Evolutionary conservation across 1,140 invertebrate species (phyloP).

Genomic region (Arctopsyche grandis): DNA sequence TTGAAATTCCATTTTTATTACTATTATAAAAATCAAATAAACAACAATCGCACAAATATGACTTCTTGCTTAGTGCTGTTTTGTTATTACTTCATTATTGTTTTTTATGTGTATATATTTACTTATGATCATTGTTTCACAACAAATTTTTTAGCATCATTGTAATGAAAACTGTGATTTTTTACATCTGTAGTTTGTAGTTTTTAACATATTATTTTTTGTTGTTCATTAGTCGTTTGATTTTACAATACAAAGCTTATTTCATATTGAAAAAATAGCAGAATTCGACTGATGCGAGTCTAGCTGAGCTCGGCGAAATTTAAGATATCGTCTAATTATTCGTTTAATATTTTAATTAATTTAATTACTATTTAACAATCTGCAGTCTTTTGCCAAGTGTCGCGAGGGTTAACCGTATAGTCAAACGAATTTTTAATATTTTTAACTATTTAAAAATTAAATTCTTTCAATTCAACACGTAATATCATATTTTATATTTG

Average conservation of each 20-base stretch:
- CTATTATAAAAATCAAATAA: neutral
- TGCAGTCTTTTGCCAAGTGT: too few species aligned
- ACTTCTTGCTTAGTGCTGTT: neutral
- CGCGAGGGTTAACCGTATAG: too few species aligned
- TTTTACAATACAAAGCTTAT: slow-evolving; percentile 17
- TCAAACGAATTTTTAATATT: too few species aligned
- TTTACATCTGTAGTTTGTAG: slow-evolving; percentile 3
- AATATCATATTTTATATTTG: too few species aligned
- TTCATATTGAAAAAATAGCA: neutral
- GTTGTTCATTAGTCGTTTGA: neutral
- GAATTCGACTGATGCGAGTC: slow-evolving; percentile 8
- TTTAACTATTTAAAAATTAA: too few species aligned
- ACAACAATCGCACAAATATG: neutral
- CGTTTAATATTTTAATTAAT: too few species aligned
- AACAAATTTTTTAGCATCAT: neutral
- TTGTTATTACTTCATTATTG: neutral
- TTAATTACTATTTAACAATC: too few species aligned
- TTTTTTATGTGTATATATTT: neutral
- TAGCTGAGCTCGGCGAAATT: slow-evolving; percentile 13
- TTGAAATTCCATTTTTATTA: neutral
- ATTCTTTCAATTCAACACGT: too few species aligned
- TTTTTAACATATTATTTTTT: slow-evolving; percentile 13
- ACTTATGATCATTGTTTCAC: too few species aligned
- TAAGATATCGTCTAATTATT: neutral
- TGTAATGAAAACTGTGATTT: neutral